Percentiles rank a stretch among this genome's conserved stretches.
These are phyloP conservation scores for Cryptomyrus ogoouensis DNA, from an alignment of 2,113 vertebrate genomes.

Conservation along the genomic window DNA sequence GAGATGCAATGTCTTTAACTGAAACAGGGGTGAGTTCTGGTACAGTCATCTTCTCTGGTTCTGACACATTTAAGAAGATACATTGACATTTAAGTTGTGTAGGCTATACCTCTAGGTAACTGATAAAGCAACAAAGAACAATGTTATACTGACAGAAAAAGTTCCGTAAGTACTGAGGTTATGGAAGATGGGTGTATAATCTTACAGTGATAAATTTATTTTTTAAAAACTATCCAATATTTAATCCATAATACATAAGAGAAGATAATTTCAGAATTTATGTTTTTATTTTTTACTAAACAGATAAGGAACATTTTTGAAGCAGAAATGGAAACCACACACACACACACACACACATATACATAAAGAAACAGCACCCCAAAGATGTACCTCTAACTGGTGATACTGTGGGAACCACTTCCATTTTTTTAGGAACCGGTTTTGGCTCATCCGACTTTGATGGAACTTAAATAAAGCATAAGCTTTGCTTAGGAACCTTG, in stretches of 20 bases:
- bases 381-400: background rate
- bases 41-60: slow-evolving; percentile 5
- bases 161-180: background rate
- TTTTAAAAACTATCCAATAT: background rate
- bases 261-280: background rate
- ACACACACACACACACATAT: background rate
- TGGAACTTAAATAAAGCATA: background rate
- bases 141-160: background rate
- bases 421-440: background rate
- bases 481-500: background rate
- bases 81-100: background rate
- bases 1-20: background rate
- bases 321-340: background rate
- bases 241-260: background rate
- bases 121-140: background rate
- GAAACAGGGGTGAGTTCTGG: background rate
- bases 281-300: background rate
- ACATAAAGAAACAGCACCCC: background rate
- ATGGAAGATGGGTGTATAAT: background rate
- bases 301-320: background rate
- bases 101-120: background rate
- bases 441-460: background rate
- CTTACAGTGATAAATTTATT: background rate
- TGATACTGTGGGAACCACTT: background rate
- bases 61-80: background rate